Percentiles rank a stretch among this genome's conserved stretches.
Evolutionary conservation across 1,140 invertebrate genomes (phyloP).

Genomic region (Macrotrachela quadricornifera): DNA sequence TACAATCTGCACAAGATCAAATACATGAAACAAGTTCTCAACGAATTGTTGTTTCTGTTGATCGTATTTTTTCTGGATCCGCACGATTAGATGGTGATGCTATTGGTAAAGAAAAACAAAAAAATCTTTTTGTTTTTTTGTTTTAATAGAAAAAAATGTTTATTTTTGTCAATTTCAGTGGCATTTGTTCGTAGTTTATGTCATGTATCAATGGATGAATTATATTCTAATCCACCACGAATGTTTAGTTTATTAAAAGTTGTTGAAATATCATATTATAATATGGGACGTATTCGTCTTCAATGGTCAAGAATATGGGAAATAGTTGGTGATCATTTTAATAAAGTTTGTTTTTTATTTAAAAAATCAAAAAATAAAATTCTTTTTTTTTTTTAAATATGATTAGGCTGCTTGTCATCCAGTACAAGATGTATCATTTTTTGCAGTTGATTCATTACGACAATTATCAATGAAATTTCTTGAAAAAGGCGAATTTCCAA

Average conservation of each 20-base stretch:
- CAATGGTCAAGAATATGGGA: conserved; percentile 92
- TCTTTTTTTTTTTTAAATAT: too few species aligned
- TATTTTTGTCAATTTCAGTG: conserved; percentile 9
- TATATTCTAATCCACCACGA: conserved; percentile 39
- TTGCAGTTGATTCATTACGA: conserved; percentile 84
- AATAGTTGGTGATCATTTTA: conserved; percentile 41
- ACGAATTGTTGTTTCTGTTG: conserved; percentile 93
- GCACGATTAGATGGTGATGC: conserved; percentile 86
- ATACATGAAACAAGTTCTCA: conserved; percentile 95
- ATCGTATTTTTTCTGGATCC: conserved; percentile 88
- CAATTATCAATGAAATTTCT: conserved; percentile 98
- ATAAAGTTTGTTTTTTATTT: conserved; percentile 15
- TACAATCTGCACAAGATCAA: conserved; percentile 59
- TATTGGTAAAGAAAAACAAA: too few species aligned
- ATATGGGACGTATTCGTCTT: conserved; percentile 92
- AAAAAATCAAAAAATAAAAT: too few species aligned
- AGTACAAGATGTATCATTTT: conserved; percentile 87
- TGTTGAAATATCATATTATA: conserved; percentile 98
- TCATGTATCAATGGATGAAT: conserved; percentile 71
- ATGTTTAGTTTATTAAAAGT: conserved; percentile 99
- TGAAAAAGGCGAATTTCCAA: conserved; percentile 95
- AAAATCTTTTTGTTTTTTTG: too few species aligned
- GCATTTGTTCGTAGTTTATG: conserved; percentile 88
- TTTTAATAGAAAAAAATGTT: too few species aligned
- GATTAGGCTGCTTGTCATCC: conserved; percentile 56